Evolutionary conservation across 2,113 vertebrate genomes (phyloP), one percentile per base, ranked within the genome.

Genomic region (Sinocyclocheilus grahami): DNA sequence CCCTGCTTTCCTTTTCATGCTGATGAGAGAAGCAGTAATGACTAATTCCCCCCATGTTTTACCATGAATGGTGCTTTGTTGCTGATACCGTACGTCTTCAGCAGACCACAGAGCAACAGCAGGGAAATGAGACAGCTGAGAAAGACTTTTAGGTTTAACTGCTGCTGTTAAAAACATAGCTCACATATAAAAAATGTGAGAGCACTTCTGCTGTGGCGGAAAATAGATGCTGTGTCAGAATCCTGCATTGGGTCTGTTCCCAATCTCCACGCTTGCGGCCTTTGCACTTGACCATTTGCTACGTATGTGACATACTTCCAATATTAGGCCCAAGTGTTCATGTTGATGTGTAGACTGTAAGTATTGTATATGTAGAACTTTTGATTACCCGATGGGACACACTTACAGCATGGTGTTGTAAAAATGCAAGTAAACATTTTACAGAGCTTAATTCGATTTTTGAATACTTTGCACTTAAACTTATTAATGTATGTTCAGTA

Each of bases 61-160:
- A 91, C 91, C 90, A 91, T 92, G 88, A 92, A 92, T 91, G 90
- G 91, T 90, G 77, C 82, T 86, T 67, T 88, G 85, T 86, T 86
- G 86, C 88, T 87, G 85, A 87, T 87, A 81, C 78, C 58, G 71
- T 77, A 84, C 20, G 82, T 88, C 86, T 87, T 55, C n/a, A 82
- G 58, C 86, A 86, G 46, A 77, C 67, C 78, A 71, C 89, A 84
- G 74, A 77, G 33, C 22, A 78, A 80, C 62, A 77, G 78, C 79
- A 80, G 72, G 55, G 84, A 48, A 84, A 65, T 27, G 27, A 39
- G 55, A 82, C 53, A 37, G 12, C 72, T 85, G 39, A 58, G 24
- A 78, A 37, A 48, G 33, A 79, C 62, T 82, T 62, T 55, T n/a
- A 86, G 24, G 7, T 81, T 84, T 84, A 24, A 16, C 84, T 51